phyloP scores from a whole-genome alignment of 2,888 invertebrate genomes.

The Agrenia bidenticulata region DNA sequence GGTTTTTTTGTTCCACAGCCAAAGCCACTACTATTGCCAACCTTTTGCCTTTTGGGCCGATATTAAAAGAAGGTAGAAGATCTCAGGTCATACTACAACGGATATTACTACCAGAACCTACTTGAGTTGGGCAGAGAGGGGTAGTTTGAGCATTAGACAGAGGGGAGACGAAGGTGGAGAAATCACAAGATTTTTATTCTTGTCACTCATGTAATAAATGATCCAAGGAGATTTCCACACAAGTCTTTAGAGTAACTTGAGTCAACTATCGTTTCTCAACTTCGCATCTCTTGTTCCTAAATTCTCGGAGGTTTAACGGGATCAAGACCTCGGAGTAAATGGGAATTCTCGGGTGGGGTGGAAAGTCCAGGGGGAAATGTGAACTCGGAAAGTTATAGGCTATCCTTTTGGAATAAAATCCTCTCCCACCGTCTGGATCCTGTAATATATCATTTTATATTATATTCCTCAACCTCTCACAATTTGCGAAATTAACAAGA shows the following conservation, averaged over 20 bases:
- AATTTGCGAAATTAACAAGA: too few relatives aligned
- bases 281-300: not conserved
- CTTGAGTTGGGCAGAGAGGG: too few relatives aligned
- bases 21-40: not conserved
- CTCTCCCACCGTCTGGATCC: too few relatives aligned
- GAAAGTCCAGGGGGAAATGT: not conserved
- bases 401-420: not conserved
- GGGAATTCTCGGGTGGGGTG: not conserved
- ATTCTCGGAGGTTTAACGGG: constrained; percentile 8
- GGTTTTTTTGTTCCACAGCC: not conserved
- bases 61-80: constrained; percentile 6
- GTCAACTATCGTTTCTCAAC: constrained; percentile 2
- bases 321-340: constrained; percentile 7
- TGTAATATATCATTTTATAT: too few relatives aligned
- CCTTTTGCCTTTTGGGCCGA: not conserved
- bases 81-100: too few relatives aligned
- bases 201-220: constrained; percentile 47
- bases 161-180: constrained; percentile 22
- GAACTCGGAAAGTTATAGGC: not conserved
- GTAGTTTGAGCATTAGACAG: too few relatives aligned
- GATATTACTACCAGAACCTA: too few relatives aligned
- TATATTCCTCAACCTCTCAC: too few relatives aligned
- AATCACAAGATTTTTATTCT: constrained; percentile 45
- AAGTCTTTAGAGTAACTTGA: constrained; percentile 13
- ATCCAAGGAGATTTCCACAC: constrained; percentile 44